phyloP scores from a whole-genome alignment of 2,797 vertebrate species.

The Chelmon rostratus region DNA sequence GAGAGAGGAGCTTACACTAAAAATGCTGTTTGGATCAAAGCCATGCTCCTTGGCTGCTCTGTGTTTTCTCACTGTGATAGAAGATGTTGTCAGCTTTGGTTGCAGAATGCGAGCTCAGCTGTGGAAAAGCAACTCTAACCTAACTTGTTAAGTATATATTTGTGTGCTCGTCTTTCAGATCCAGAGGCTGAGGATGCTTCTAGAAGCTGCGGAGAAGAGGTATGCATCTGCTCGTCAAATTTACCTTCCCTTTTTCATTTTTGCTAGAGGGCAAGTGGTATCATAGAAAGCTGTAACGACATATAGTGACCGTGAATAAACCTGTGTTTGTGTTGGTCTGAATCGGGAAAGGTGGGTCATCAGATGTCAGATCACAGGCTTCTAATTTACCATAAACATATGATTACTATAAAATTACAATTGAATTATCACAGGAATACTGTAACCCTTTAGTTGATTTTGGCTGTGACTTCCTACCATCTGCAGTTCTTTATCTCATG shows the following conservation, averaged over 20 bases:
- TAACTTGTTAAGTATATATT: neutral
- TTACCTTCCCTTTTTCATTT: neutral
- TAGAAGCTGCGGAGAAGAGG: conserved; percentile 90
- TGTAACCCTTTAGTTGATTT: neutral
- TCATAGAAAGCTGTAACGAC: neutral
- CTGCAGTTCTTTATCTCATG: neutral
- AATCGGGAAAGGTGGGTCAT: neutral
- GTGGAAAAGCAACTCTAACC: conserved; percentile 7
- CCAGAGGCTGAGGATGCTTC: conserved; percentile 85
- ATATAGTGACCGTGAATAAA: neutral
- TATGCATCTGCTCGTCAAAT: conserved; percentile 50
- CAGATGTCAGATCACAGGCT: neutral
- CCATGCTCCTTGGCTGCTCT: neutral
- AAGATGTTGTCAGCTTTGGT: neutral
- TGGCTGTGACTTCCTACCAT: conserved; percentile 3
- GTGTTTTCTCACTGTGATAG: neutral
- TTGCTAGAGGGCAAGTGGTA: neutral
- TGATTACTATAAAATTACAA: neutral
- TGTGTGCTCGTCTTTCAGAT: conserved; percentile 71
- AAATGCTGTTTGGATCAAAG: neutral
- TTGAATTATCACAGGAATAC: too few species aligned
- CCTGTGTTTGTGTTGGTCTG: neutral
- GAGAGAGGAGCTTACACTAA: neutral
- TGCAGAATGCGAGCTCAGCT: conserved; percentile 8
- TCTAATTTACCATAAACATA: neutral